phyloP scores from a whole-genome alignment of 1,140 invertebrate genomes.

The Saccostrea echinata region DNA sequence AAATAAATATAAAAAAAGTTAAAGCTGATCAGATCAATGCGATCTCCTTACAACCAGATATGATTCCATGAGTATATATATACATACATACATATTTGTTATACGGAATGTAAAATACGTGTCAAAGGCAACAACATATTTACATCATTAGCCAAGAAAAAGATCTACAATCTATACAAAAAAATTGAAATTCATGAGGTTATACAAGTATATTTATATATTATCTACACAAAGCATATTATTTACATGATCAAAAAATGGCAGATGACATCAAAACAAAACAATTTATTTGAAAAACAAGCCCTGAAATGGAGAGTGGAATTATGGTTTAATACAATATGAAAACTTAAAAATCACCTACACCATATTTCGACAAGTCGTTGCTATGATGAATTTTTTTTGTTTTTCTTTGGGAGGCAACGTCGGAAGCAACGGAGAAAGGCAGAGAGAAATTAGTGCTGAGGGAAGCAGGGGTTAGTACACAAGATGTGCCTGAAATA shows the following conservation, averaged over 20 bases:
- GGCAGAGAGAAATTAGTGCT: slow-evolving; percentile 4
- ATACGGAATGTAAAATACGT: slow-evolving; percentile 14
- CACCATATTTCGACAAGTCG: slow-evolving; percentile 27
- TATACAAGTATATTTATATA: slow-evolving; percentile 24
- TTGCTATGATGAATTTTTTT: slow-evolving; percentile 34
- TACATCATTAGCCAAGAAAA: slow-evolving; percentile 27
- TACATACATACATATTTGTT: slow-evolving; percentile 18
- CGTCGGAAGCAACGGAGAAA: slow-evolving; percentile 28
- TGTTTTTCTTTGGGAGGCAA: slow-evolving; percentile 36
- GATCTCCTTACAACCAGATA: slow-evolving; percentile 24
- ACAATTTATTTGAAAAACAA: neutral
- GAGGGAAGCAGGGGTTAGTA: neutral
- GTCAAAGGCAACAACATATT: neutral
- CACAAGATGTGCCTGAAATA: slow-evolving; percentile 25
- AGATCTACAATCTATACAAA: neutral
- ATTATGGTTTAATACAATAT: slow-evolving; percentile 25
- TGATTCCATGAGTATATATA: slow-evolving; percentile 20
- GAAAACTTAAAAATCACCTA: slow-evolving; percentile 28
- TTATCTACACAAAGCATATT: slow-evolving; percentile 32
- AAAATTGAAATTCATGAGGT: slow-evolving; percentile 17
- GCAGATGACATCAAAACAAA: slow-evolving; percentile 17
- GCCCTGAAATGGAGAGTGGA: slow-evolving; percentile 22
- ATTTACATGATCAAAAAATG: slow-evolving; percentile 38
- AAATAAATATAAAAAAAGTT: neutral
- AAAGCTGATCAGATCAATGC: slow-evolving; percentile 4